Conservation (phyloP, 2,797 vertebrate genomes). For the Rhynchotus rufescens region DNA sequence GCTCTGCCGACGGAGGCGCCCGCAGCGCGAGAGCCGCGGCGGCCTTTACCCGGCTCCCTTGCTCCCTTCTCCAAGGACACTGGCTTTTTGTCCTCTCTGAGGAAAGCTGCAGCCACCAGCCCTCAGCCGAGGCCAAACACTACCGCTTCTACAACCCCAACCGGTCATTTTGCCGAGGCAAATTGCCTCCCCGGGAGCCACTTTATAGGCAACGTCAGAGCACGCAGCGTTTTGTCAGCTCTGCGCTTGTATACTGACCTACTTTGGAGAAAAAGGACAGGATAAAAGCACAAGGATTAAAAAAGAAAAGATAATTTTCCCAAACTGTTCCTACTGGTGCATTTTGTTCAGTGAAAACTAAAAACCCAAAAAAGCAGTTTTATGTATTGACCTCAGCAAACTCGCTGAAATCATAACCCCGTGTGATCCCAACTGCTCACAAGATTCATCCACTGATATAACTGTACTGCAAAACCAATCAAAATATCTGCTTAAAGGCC, state of each 20-base stretch:
- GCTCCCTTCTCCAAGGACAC: neutral
- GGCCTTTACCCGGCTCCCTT: neutral
- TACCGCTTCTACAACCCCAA: neutral
- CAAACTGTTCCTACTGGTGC: neutral
- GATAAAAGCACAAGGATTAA: neutral
- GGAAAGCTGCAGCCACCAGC: neutral
- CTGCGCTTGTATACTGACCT: neutral
- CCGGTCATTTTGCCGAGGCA: neutral
- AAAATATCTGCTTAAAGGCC: slow-evolving; percentile 4
- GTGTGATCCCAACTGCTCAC: neutral
- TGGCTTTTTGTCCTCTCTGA: rapidly evolving
- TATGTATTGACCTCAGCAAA: neutral
- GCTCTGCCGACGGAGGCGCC: neutral
- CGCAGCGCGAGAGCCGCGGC: too few species aligned
- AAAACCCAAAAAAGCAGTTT: neutral
- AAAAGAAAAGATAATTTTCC: neutral
- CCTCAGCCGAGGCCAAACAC: neutral
- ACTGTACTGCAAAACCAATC: neutral
- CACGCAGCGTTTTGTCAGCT: neutral
- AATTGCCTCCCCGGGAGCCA: neutral
- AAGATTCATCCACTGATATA: neutral
- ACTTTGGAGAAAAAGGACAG: neutral
- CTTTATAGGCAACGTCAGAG: neutral
- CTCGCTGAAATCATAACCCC: neutral
- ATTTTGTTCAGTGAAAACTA: neutral